Evolutionary conservation across 1,140 invertebrate species (phyloP).

Genomic region (Drosophila nebulosa): DNA sequence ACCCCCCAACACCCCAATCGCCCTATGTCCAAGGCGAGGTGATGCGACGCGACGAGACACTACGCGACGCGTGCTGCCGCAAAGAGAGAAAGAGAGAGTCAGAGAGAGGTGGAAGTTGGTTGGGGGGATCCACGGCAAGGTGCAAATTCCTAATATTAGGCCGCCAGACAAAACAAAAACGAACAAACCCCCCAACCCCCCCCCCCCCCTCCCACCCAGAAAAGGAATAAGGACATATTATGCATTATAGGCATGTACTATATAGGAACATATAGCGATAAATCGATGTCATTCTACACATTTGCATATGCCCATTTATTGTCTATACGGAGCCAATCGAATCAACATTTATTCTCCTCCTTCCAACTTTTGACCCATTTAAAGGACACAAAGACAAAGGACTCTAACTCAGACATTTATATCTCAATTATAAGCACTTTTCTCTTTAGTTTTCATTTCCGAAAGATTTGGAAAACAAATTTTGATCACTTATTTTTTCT

Average conservation of each 20-base stretch:
- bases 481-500: too few relatives aligned
- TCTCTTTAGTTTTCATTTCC: too few relatives aligned
- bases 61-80: background rate
- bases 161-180: background rate
- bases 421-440: too few relatives aligned
- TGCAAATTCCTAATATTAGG: constrained; percentile 1
- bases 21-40: background rate
- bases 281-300: background rate
- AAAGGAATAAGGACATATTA: background rate
- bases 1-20: background rate
- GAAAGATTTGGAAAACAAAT: too few relatives aligned
- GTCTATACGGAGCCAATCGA: too few relatives aligned
- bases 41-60: background rate
- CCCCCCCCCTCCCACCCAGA: too few relatives aligned
- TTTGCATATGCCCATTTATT: too few relatives aligned
- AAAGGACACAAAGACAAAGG: too few relatives aligned
- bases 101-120: background rate
- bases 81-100: too few relatives aligned
- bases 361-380: too few relatives aligned
- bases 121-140: background rate
- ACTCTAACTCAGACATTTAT: too few relatives aligned
- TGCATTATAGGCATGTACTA: background rate
- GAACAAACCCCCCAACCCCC: background rate
- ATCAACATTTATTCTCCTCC: too few relatives aligned
- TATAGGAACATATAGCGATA: background rate